Evolutionary conservation across 2,888 invertebrate genomes (phyloP).

Genomic region (Hypolimnas misippus): DNA sequence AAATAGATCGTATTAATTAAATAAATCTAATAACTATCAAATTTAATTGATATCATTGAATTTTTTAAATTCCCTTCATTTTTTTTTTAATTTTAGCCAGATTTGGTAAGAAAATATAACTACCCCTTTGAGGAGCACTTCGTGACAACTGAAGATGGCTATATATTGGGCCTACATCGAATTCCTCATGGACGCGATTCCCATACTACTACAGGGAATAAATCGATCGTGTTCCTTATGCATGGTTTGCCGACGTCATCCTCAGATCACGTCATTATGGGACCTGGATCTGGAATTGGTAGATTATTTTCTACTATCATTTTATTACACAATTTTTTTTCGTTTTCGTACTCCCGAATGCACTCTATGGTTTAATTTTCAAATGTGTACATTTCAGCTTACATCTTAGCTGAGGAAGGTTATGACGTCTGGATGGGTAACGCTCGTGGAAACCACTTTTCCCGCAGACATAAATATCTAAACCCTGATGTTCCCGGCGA

Average conservation of each 20-base stretch:
- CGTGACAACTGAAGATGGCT: conserved; percentile 89
- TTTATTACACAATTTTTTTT: too few relatives aligned
- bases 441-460: conserved; percentile 89
- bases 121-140: conserved; percentile 86
- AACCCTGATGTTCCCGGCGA: conserved; percentile 55
- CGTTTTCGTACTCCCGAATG: neutral
- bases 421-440: conserved; percentile 94
- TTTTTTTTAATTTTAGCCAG: too few relatives aligned
- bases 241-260: conserved; percentile 90
- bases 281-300: conserved; percentile 87
- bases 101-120: conserved; percentile 84
- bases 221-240: conserved; percentile 85
- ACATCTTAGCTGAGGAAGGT: conserved; percentile 86
- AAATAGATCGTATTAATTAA: too few relatives aligned
- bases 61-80: too few relatives aligned
- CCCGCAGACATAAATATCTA: conserved; percentile 80
- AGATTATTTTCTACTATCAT: too few relatives aligned
- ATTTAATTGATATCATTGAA: too few relatives aligned
- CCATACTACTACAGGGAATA: conserved; percentile 69
- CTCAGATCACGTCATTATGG: conserved; percentile 89
- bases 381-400: conserved; percentile 75
- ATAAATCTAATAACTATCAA: too few relatives aligned
- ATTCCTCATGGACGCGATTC: conserved; percentile 84
- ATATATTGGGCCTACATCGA: conserved; percentile 89
- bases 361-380: neutral